Conservation (phyloP, 2,797 vertebrate species). For the Thripadectes ignobilis region DNA sequence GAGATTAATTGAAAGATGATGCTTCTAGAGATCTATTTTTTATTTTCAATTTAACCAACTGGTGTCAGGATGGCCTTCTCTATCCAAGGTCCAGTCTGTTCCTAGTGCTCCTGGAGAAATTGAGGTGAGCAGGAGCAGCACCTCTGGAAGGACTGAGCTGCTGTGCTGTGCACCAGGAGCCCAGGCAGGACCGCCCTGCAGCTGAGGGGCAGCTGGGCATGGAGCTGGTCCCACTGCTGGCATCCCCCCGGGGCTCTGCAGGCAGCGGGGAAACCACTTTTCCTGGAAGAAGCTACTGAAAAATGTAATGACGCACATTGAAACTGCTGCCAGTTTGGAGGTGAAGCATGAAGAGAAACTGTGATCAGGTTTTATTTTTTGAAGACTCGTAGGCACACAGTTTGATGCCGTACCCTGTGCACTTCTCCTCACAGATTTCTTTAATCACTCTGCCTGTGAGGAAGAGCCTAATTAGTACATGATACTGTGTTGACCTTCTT, state of each 20-base stretch:
- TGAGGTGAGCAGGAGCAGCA: neutral
- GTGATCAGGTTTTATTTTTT: neutral
- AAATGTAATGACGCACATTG: neutral
- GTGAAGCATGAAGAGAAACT: conserved; percentile 26
- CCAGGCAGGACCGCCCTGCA: neutral
- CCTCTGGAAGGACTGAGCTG: neutral
- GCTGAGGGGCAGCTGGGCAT: neutral
- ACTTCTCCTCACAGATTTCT: neutral
- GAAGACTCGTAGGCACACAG: neutral
- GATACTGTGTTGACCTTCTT: neutral
- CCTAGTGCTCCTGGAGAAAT: neutral
- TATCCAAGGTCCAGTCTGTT: neutral
- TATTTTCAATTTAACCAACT: neutral
- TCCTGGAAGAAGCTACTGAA: neutral
- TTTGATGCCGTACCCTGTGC: neutral
- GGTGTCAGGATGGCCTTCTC: neutral
- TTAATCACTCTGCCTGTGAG: neutral
- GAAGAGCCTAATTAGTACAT: neutral
- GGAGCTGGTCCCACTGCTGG: neutral
- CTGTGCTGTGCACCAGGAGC: neutral
- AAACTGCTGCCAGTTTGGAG: conserved; percentile 19
- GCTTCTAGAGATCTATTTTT: neutral
- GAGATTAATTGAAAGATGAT: neutral
- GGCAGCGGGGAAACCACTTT: neutral
- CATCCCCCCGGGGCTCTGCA: neutral